Evolutionary conservation across 2,888 invertebrate species (phyloP), one percentile per base, ranked within the genome.

Genomic region (Lycophotia porphyrea): DNA sequence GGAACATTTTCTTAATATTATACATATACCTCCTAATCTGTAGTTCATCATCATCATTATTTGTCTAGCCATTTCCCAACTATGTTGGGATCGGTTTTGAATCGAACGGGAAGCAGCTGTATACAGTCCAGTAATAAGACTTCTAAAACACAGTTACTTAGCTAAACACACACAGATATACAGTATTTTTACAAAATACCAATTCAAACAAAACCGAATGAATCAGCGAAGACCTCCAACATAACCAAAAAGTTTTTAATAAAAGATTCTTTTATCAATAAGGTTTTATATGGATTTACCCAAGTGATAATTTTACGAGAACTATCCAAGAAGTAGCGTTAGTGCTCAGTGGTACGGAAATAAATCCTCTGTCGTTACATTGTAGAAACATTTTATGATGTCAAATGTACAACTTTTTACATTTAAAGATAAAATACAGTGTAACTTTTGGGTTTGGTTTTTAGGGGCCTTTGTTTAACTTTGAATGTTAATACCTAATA

Each of bases 331-430:
- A 80, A 81, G 61, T 73, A 49, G 49, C 42, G 36, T 64, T 58
- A 47, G 42, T 71, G 76, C 36, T 81, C 71, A 85, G 49, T 85
- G 71, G 71, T 7, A 31, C 34, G 63, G 76, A 77, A 71, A 76
- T 70, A 71, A 80, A 74, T 74, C 21, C 27, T 73, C 63, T 31
- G 60, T 61, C 31, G 31, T 80, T 71, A 87, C 78, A 81, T 78
- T 84, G 84, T 82, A 68, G 71, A 72, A 76, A 72, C 58, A 72
- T 79, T 85, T 79, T 83, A 77, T 67, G 81, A 69, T 73, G 49
- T 71, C 72, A 74, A 65, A 75, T 75, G 61, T 80, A 78, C 70
- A 71, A 80, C 11, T 75, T 77, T 60, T 74, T 31, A 80, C 63
- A 36, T 77, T 78, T 74, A 13, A 66, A 52, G 36, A 76, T 75